A percentile compares a stretch with the other conserved stretches of the same genome.
phyloP scores from a whole-genome alignment of 2,113 vertebrate genomes.

The Melanocharis versteri region DNA sequence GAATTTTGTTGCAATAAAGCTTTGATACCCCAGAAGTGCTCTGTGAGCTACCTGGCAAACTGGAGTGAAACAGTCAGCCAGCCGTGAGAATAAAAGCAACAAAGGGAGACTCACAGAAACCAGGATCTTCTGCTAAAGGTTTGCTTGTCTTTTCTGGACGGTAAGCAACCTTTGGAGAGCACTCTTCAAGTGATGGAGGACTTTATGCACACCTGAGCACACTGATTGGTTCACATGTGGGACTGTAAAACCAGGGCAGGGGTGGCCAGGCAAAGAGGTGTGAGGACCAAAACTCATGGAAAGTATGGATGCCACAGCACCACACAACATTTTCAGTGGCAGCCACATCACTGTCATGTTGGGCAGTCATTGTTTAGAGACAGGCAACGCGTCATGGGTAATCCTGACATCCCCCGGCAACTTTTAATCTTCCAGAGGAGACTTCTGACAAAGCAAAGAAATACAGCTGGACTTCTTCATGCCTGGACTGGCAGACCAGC shows the following conservation, averaged over 20 bases:
- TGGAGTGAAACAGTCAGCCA: not conserved
- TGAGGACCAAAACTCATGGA: not conserved
- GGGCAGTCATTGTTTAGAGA: not conserved
- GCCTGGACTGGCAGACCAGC: not conserved
- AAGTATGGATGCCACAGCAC: not conserved
- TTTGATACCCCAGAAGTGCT: not conserved
- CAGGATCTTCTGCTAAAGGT: not conserved
- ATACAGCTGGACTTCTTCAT: not conserved
- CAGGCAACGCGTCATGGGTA: accelerated
- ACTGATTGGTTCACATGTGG: not conserved
- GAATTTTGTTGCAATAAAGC: not conserved
- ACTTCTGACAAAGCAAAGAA: not conserved
- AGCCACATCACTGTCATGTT: accelerated
- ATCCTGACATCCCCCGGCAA: not conserved
- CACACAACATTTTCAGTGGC: not conserved
- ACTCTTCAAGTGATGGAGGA: not conserved
- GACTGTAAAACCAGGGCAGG: not conserved
- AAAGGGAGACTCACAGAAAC: not conserved
- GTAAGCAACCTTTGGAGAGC: not conserved
- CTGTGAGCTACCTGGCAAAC: not conserved
- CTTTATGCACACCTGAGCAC: not conserved
- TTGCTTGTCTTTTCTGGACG: not conserved
- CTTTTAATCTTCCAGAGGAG: not conserved
- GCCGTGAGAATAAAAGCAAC: not conserved
- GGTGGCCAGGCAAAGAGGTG: not conserved